These are phyloP conservation scores for Chloropsis cyanopogon DNA, from an alignment of 2,113 vertebrate species.

Conservation along the genomic window DNA sequence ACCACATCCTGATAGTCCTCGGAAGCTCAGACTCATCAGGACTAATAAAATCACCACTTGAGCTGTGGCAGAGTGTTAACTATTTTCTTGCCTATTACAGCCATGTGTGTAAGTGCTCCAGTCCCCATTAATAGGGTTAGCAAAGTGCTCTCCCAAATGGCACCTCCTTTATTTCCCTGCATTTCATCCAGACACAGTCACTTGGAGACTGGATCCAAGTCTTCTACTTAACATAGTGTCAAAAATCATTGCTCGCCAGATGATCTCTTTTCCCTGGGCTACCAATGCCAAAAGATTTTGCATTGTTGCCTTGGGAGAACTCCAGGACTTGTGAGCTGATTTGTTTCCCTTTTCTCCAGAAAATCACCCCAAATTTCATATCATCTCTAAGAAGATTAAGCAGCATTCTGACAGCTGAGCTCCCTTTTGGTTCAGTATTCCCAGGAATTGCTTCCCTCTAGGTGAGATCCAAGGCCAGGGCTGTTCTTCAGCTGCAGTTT, in stretches of 20 bases:
- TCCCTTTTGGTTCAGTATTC: neutral
- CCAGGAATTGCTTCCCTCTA: neutral
- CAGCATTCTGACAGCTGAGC: neutral
- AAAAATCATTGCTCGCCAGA: neutral
- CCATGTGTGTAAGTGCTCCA: neutral
- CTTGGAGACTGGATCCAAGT: neutral
- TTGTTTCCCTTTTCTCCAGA: neutral
- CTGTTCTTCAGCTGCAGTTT: neutral
- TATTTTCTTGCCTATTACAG: conserved; percentile 1
- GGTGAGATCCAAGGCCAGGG: neutral
- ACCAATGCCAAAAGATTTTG: neutral
- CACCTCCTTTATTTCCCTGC: neutral
- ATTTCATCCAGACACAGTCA: neutral
- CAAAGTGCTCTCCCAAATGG: neutral
- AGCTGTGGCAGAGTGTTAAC: neutral
- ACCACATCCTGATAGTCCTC: neutral
- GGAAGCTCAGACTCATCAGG: neutral
- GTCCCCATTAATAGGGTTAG: neutral
- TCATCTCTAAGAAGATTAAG: neutral
- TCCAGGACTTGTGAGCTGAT: neutral
- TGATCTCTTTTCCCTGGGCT: neutral
- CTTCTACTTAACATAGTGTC: neutral
- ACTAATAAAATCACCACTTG: neutral
- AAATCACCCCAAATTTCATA: neutral
- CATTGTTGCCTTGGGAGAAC: neutral